phyloP scores from a whole-genome alignment of 2,888 invertebrate species.

The Heliothis peltigera region DNA sequence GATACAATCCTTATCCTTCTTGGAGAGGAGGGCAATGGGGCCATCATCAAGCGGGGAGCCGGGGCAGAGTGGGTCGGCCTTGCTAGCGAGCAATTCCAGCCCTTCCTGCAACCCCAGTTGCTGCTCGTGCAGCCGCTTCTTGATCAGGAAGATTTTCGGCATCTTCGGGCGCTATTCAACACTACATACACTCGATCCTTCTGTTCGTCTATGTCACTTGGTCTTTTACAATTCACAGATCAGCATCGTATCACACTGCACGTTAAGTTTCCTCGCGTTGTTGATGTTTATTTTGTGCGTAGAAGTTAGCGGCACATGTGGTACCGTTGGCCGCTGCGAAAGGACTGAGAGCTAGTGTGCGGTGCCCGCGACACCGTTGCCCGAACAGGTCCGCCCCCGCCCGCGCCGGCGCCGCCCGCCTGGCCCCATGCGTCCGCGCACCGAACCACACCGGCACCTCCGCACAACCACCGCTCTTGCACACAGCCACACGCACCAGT shows the following conservation, averaged over 20 bases:
- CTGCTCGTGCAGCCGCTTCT: constrained; percentile 97
- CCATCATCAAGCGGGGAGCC: constrained; percentile 90
- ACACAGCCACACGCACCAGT: constrained; percentile 82
- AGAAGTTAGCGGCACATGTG: constrained; percentile 87
- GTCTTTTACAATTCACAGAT: constrained; percentile 84
- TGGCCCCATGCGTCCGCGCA: constrained; percentile 78
- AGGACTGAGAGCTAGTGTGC: constrained; percentile 87
- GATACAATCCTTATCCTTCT: constrained; percentile 81
- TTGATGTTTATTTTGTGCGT: constrained; percentile 84
- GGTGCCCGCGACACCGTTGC: constrained; percentile 88
- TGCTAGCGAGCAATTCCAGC: constrained; percentile 93
- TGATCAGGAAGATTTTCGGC: constrained; percentile 98
- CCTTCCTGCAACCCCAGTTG: constrained; percentile 95
- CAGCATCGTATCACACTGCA: constrained; percentile 88
- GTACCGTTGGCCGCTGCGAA: constrained; percentile 89
- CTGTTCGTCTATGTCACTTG: constrained; percentile 81
- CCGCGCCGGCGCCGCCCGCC: constrained; percentile 78
- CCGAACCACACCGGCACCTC: constrained; percentile 67
- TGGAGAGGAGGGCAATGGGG: constrained; percentile 91
- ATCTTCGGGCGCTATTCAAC: constrained; percentile 88
- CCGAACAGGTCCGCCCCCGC: constrained; percentile 88
- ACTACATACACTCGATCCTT: constrained; percentile 88
- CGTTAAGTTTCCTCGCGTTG: constrained; percentile 85
- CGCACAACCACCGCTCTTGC: constrained; percentile 65
- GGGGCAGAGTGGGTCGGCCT: constrained; percentile 91